Conservation (phyloP, 2,113 vertebrate genomes). For the Stigmatopora argus region DNA sequence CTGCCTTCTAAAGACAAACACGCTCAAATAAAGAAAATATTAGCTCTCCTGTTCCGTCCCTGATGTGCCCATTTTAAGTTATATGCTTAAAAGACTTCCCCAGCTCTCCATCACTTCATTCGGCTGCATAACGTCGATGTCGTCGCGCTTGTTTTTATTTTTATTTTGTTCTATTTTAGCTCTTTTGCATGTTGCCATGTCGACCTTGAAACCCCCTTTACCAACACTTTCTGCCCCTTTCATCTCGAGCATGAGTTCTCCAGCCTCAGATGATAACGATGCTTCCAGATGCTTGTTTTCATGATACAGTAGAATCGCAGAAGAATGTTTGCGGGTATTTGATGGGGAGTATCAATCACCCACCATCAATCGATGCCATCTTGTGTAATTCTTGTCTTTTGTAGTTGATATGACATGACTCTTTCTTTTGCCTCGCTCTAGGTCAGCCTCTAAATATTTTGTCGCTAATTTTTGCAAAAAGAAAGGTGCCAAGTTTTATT, state of each 20-base stretch:
- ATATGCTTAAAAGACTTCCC: too few species aligned
- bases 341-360: too few species aligned
- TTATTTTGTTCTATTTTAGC: background rate
- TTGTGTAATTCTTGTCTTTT: too few species aligned
- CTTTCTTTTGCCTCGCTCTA: too few species aligned
- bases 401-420: too few species aligned
- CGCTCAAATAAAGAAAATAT: too few species aligned
- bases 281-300: background rate
- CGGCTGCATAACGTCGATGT: background rate
- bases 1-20: too few species aligned
- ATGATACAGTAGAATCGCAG: background rate
- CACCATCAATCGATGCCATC: too few species aligned
- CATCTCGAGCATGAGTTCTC: background rate
- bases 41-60: background rate
- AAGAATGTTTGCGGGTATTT: background rate
- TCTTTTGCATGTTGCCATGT: conserved; percentile 4
- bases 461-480: too few species aligned
- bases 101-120: background rate
- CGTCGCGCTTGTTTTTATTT: background rate
- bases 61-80: too few species aligned
- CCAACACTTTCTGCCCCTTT: background rate
- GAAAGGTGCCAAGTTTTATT: too few species aligned
- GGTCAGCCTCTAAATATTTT: too few species aligned
- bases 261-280: background rate
- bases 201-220: background rate